Conservation (phyloP, 2,113 vertebrate genomes). For the Donacobius atricapilla region DNA sequence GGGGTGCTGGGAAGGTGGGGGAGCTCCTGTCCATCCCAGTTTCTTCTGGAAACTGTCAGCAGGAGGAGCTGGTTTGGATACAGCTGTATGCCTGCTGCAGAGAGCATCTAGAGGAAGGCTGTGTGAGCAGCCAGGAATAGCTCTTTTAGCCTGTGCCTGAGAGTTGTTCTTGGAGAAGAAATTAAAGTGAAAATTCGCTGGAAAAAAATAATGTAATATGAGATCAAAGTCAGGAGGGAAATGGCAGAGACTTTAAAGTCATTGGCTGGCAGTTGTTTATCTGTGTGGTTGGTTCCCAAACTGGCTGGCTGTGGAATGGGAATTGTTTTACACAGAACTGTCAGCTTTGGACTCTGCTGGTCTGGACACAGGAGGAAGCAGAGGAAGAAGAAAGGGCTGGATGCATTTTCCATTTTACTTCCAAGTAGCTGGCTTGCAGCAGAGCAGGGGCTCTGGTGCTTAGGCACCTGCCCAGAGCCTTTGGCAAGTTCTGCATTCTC, state of each 20-base stretch:
- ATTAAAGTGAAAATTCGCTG: neutral
- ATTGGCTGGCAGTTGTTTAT: neutral
- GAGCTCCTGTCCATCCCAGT: neutral
- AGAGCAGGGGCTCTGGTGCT: neutral
- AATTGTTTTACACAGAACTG: neutral
- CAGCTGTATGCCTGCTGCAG: neutral
- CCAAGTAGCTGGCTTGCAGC: neutral
- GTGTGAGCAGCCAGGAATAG: neutral
- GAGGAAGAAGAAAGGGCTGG: neutral
- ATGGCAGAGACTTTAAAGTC: neutral
- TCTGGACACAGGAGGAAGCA: neutral
- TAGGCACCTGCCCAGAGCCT: neutral
- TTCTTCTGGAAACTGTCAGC: neutral
- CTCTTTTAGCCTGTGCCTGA: neutral
- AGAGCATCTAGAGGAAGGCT: neutral
- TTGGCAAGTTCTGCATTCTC: neutral
- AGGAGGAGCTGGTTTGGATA: neutral
- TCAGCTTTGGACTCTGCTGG: neutral
- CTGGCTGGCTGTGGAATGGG: neutral
- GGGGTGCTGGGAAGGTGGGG: neutral
- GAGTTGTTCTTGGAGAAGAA: neutral
- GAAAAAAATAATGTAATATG: neutral
- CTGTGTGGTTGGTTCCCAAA: neutral
- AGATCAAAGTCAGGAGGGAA: neutral
- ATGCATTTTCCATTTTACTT: neutral